Evolutionary conservation across 2,888 invertebrate species (phyloP).

Genomic region (Eucriotettix oculatus): DNA sequence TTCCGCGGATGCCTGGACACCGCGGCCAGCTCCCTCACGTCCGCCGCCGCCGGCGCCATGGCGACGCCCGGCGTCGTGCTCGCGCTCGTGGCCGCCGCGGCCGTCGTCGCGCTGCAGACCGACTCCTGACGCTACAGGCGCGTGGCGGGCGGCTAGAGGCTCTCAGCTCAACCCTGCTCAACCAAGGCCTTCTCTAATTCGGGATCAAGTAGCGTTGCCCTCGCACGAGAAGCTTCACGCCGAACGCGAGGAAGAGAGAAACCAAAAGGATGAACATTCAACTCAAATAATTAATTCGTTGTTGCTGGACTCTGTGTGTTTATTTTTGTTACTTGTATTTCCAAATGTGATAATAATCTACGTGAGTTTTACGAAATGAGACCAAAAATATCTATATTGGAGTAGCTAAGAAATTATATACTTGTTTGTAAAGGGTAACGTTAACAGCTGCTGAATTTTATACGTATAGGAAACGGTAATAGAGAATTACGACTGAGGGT

Average conservation of each 20-base stretch:
- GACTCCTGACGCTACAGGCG: not conserved
- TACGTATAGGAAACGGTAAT: no score
- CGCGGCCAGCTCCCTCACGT: not conserved
- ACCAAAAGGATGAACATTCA: no score
- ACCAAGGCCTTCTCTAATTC: not conserved
- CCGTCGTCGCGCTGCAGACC: not conserved
- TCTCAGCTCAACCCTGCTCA: not conserved
- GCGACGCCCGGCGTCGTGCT: not conserved
- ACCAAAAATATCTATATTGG: no score
- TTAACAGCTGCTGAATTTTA: no score
- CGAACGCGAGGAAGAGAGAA: no score
- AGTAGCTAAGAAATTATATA: no score
- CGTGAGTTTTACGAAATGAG: not conserved
- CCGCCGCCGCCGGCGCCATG: not conserved
- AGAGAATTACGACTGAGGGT: no score
- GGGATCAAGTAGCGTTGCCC: not conserved
- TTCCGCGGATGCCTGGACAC: not conserved
- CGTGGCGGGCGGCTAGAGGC: not conserved
- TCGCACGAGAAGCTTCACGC: not conserved
- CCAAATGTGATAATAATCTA: not conserved
- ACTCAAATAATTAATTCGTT: not conserved
- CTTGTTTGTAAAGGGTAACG: no score
- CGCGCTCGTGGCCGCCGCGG: not conserved
- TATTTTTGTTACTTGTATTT: not conserved
- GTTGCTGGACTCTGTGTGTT: not conserved